Evolutionary conservation across 2,888 invertebrate genomes (phyloP), one percentile per base, ranked within the genome.

Genomic region (Melolontha melolontha): DNA sequence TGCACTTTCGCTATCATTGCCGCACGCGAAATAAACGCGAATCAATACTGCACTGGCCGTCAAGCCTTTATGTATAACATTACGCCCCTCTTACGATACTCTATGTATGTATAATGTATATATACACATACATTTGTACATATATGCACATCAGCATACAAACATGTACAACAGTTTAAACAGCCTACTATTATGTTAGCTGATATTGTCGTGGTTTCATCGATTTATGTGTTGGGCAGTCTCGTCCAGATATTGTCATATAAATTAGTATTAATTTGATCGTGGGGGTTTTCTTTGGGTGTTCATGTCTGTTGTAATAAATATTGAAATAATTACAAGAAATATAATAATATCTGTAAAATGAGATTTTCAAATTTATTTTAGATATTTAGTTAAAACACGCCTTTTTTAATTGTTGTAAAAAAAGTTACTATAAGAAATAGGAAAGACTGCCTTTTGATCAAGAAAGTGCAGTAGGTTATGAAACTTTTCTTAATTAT

Each of bases 1-100:
- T 68, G 68, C 68, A 68, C 68, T 68, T 68, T 68, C 68, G 50
- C 68, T 68, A 68, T 68, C 68, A 65, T 47, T 57, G 50, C 57
- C 57, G 65, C 59, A 59, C 49, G 49, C 66, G 41, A 50, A 66
- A 57, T 49, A 57, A 66, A 66, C 47, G 41, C 50, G 66, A 66
- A 66, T 66, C 66, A 57, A 66, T 66, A 66, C 50, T 54, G 64
- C 64, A 57, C 44, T 59, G 66, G 59, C 22, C 47, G 59, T 14
- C 66, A 66, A 66, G 57, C 66, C 66, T 66, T 66, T 47, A 55
- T 50, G 27, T 66, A 6, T 10, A 66, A 59, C 51, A 54, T 64
- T 42, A 41, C 41, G 29, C 17, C 40, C 59, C 39, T 29, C 40
- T 40, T 16, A 8, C n/a, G 8, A 47, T 29, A 29, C 47, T 11